Evolutionary conservation across 2,797 vertebrate genomes (phyloP), one percentile per base, ranked within the genome.

Genomic region (Eulemur albifrons): DNA sequence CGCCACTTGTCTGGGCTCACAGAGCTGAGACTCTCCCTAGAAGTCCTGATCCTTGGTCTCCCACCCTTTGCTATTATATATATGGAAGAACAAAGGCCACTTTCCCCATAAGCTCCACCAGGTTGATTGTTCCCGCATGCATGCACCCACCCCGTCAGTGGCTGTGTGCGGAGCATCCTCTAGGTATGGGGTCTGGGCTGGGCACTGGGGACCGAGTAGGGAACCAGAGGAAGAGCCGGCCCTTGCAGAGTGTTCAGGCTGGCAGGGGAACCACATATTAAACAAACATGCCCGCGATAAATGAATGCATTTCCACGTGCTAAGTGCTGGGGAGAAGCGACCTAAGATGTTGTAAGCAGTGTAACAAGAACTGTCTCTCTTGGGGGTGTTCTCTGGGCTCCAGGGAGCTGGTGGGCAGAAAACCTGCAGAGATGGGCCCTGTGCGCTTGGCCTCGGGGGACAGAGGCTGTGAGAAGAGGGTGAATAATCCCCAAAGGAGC

Each of bases 381-480:
- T 2, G 38, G 77, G 91, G 84, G 30, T 57, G 45, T 89, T 94
- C 48, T 89, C 88, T 45, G 32, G 23, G 88, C 70, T 91, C 86
- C 65, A 50, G 91, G 88, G 96, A 88, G 25, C 88, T 67, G 25
- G 27, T 72, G 70, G 85, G 92, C 75, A 87, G 79, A 87, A 88
- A 83, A 59, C 10, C 83, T 63, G 43, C 81, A 59, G 84, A 95
- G 72, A 38, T 2, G 48, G 43, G 77, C 61, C 57, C 70, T 11
- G 1, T 10, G 7, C 63, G 35, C 84, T 92, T 82, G 69, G 88
- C 84, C 89, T 90, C 76, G 0, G 73, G 90, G 45, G 76, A 93
- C 38, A 52, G 80, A 88, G 89, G 38, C 80, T 82, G 48, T 4
- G 9, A 86, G 52, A 75, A 72, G 61, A 63, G 38, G 11, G 0